phyloP scores from a whole-genome alignment of 2,797 vertebrate genomes.

The Dipus sagitta region DNA sequence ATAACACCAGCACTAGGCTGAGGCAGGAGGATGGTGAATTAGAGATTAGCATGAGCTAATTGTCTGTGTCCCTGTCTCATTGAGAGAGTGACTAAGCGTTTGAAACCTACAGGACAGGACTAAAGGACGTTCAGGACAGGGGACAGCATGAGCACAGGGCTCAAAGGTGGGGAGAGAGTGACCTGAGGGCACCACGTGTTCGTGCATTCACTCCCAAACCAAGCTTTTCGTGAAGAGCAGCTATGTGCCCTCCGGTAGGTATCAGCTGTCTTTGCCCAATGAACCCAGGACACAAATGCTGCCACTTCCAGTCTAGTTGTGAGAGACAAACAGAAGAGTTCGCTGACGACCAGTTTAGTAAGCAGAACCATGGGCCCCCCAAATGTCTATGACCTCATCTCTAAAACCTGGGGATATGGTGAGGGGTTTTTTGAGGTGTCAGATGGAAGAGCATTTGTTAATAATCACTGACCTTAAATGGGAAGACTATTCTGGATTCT shows the following conservation, averaged over 20 bases:
- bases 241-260: rapidly evolving
- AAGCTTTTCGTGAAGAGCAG: not conserved
- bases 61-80: not conserved
- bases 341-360: rapidly evolving
- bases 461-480: not conserved
- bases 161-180: not conserved
- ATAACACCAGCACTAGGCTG: not conserved
- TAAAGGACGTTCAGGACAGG: not conserved
- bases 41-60: not conserved
- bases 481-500: not conserved
- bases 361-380: not conserved
- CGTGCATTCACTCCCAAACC: not conserved
- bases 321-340: not conserved
- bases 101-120: not conserved
- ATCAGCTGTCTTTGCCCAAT: not conserved
- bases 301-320: not conserved
- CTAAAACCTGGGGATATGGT: no score
- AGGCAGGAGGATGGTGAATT: not conserved
- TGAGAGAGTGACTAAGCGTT: not conserved
- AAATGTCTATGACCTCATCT: not conserved
- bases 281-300: no score
- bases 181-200: no score
- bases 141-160: not conserved
- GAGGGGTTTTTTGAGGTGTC: rapidly evolving
- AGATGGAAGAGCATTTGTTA: not conserved